Evolutionary conservation across 2,113 vertebrate species (phyloP).

Genomic region (Corythornis madagascariensis): DNA sequence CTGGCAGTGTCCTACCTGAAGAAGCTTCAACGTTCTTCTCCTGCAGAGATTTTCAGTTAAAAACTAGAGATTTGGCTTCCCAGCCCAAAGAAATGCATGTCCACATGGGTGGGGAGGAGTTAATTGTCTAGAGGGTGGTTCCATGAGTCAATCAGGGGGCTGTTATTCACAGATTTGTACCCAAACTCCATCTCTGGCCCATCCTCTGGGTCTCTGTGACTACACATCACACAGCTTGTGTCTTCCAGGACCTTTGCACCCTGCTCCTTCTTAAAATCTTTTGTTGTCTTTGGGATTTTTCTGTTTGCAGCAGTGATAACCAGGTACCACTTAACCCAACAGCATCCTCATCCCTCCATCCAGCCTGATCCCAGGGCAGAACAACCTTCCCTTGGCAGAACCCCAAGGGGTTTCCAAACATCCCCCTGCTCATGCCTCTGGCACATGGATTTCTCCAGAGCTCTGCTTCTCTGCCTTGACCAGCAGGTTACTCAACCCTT

Average conservation of each 20-base stretch:
- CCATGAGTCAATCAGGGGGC: neutral
- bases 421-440: neutral
- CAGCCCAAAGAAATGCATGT: neutral
- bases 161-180: neutral
- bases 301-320: rapidly evolving
- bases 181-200: neutral
- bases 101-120: neutral
- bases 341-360: neutral
- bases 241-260: neutral
- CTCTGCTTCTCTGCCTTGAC: neutral
- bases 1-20: neutral
- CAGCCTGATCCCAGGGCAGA: rapidly evolving
- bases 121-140: neutral
- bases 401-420: neutral
- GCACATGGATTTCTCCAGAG: neutral
- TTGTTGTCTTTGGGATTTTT: neutral
- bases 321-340: neutral
- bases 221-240: neutral
- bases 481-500: neutral
- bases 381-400: neutral
- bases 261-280: neutral
- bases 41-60: neutral
- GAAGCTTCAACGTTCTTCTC: neutral
- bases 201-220: neutral
- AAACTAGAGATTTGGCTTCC: neutral